These are phyloP conservation scores for Cloeon dipterum DNA, from an alignment of 2,888 invertebrate genomes.

Conservation along the genomic window DNA sequence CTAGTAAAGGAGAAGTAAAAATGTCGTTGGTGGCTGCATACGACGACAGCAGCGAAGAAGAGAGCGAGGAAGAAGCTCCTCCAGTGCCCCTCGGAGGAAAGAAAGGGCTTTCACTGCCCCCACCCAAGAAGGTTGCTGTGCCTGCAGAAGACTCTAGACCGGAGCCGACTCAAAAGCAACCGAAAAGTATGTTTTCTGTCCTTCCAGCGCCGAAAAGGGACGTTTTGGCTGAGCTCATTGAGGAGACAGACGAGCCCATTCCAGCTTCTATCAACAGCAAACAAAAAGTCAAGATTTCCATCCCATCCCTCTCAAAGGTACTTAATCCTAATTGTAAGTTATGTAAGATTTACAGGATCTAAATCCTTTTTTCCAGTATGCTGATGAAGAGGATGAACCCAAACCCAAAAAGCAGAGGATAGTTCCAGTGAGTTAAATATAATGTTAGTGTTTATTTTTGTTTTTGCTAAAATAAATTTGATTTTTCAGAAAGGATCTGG, in stretches of 20 bases:
- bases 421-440: slow-evolving; percentile 22
- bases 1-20: no score
- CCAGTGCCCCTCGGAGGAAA: background rate
- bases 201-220: slow-evolving; percentile 1
- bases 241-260: background rate
- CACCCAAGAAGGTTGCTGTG: background rate
- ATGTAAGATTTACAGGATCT: slow-evolving; percentile 2
- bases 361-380: slow-evolving; percentile 23
- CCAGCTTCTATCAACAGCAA: background rate
- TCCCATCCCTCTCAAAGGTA: background rate
- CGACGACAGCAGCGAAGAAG: background rate
- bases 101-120: background rate
- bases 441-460: slow-evolving; percentile 3
- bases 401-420: slow-evolving; percentile 19
- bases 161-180: background rate
- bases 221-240: background rate
- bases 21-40: no score
- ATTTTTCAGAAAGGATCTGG: slow-evolving; percentile 33
- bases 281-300: background rate
- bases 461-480: slow-evolving; percentile 2
- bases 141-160: background rate
- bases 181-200: background rate
- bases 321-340: no score
- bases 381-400: slow-evolving; percentile 23
- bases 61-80: background rate